Percentiles rank a stretch among this genome's conserved stretches.
Evolutionary conservation across 2,888 invertebrate species (phyloP).

Genomic region (Phortica magna): DNA sequence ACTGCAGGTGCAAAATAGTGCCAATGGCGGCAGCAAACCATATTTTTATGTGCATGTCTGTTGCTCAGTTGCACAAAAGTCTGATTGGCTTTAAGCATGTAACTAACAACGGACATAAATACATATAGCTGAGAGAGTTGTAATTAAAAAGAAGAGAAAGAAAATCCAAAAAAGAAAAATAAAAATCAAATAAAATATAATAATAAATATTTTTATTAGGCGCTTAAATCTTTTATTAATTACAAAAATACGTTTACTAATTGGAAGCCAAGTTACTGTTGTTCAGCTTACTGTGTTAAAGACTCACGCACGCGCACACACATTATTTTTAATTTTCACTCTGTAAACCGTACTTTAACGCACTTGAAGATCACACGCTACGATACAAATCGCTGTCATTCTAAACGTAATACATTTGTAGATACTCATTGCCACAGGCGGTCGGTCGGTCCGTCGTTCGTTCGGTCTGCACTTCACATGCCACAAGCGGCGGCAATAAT

Average conservation of each 20-base stretch:
- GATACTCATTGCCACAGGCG: background rate
- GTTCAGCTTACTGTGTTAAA: background rate
- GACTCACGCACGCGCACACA: background rate
- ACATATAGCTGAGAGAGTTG: background rate
- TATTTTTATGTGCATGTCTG: background rate
- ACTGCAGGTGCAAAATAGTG: background rate
- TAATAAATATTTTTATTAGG: too few species aligned
- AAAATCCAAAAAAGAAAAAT: too few species aligned
- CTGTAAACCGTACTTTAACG: background rate
- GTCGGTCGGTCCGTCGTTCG: background rate
- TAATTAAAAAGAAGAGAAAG: background rate
- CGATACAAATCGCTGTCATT: background rate
- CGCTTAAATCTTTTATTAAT: too few species aligned
- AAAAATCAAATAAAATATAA: too few species aligned
- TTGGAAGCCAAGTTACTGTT: too few species aligned
- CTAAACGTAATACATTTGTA: slow-evolving; percentile 10
- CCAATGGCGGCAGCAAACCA: background rate
- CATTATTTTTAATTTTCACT: background rate
- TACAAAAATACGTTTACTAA: too few species aligned
- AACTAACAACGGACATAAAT: background rate
- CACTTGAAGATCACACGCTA: background rate
- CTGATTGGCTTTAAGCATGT: background rate
- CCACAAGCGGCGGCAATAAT: background rate
- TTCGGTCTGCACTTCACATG: slow-evolving; percentile 1
- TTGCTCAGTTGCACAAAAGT: background rate